Evolutionary conservation across 1,140 invertebrate genomes (phyloP), one percentile per base, ranked within the genome.

Genomic region (Lepidurus couesii): DNA sequence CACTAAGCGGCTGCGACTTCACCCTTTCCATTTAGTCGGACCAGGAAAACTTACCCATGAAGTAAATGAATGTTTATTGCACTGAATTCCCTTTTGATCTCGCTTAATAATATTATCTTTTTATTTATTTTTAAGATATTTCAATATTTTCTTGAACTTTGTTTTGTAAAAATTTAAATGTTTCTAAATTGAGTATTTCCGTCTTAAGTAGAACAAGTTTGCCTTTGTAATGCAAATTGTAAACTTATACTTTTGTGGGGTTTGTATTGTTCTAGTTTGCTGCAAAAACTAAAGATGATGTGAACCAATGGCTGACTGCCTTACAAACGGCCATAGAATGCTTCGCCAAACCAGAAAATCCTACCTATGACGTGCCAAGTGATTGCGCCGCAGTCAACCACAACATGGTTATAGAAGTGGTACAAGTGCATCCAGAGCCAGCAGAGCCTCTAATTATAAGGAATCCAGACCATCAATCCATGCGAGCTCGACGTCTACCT

Each of bases 11-110:
- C 21, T 65, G 21, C 53, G 53, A 65, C 53, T 65, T 21, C 53
- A 65, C 53, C 53, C 53, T 1, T 65, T 65, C 53, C 53, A 65
- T 65, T 65, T 65, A 65, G 53, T 65, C 16, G 53, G 53, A 65
- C 53, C 53, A 13, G 53, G 53, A 65, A 65, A 65, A 65, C 8
- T 21, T 65, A 11, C 53, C 2, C 53, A 65, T 21, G 53, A 65
- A 7, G 53, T 65, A 65, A 47, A 11, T 47, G 45, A 16, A 7
- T 47, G 10, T 47, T 47, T 47, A 16, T 5, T 47, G 10, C 45
- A 7, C 4, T 10, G 45, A 47, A 47, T 47, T 47, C 7, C 45
- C 45, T 47, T 7, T 6, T 47, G 45, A 47, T 47, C 4, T 7
- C 45, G 16, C 16, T 4, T 47, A 47, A 47, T 47, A 5, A 1